These are phyloP conservation scores for Drosophila infuscata DNA, from an alignment of 2,888 invertebrate species.

Conservation along the genomic window DNA sequence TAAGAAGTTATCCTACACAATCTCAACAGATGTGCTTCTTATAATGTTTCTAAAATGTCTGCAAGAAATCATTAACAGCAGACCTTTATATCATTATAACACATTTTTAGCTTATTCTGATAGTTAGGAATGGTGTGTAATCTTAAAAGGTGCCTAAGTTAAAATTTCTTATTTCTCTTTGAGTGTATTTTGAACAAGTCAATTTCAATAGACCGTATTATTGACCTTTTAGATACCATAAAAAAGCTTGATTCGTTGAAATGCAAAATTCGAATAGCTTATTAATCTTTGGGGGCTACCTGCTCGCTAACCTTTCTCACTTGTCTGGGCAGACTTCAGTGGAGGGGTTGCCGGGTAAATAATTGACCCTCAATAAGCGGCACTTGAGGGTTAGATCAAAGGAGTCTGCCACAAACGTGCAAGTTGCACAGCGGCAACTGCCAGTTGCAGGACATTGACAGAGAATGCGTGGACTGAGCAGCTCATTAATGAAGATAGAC, in stretches of 20 bases:
- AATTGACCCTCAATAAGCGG: conserved; percentile 40
- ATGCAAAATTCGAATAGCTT: background rate
- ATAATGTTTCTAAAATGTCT: too few species aligned
- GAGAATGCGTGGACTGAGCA: conserved; percentile 17
- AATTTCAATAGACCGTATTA: background rate
- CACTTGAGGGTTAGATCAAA: conserved; percentile 46
- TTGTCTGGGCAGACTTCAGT: background rate
- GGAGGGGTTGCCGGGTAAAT: conserved; percentile 4
- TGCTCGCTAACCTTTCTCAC: background rate
- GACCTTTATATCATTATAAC: too few species aligned
- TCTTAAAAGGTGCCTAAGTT: background rate
- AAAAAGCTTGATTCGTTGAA: background rate
- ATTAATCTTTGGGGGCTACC: background rate
- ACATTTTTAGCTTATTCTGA: background rate
- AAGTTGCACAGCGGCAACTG: conserved; percentile 41
- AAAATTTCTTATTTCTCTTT: background rate
- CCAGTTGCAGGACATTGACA: conserved; percentile 34
- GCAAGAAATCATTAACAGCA: too few species aligned
- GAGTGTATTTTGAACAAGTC: background rate
- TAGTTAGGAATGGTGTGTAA: background rate
- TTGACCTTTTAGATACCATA: background rate
- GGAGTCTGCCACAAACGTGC: conserved; percentile 26
- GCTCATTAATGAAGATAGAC: conserved; percentile 61
- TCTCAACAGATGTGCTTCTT: too few species aligned
- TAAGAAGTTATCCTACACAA: too few species aligned